Evolutionary conservation across 2,113 vertebrate genomes (phyloP), one percentile per base, ranked within the genome.

Genomic region (Saguinus midas): DNA sequence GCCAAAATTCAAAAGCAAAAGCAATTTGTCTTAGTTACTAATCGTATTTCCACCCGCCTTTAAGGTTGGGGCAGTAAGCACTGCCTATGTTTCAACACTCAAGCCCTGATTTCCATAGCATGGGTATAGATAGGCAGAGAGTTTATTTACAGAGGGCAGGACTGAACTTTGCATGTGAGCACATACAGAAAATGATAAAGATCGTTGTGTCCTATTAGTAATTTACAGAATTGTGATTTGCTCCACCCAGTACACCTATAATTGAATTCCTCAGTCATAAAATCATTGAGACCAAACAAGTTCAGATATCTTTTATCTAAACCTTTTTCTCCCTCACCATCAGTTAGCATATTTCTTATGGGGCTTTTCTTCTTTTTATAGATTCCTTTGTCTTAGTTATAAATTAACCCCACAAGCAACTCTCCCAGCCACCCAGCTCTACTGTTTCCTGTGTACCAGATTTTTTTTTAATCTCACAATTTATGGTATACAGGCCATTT

Each of bases 191-290:
- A 79, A 97, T 43, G 98, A 98, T 98, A 98, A 98, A 98, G 98
- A 98, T 97, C 98, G 43, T 96, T 97, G 96, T 97, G 95, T 97
- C 97, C 98, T 97, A 98, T 98, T 98, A 98, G 97, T 83, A 98
- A 98, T 98, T 99, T 98, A 99, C 98, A 98, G 98, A 98, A 99
- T 98, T 98, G 88, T 96, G 98, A 98, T 98, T 98, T 96, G 97
- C 98, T 98, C 95, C 97, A 98, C 96, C 96, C 98, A 98, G 98
- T 99, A 98, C 98, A 98, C 99, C 99, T 99, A 98, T 96, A 98
- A 99, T 98, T 99, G 99, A 99, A 98, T 99, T 99, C 99, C 98
- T 98, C 97, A 98, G 99, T 96, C 97, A 97, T 99, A 99, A 99
- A 99, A 98, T 98, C 98, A 98, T 48, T 97, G 95, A 97, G 96